Evolutionary conservation across 2,888 invertebrate species (phyloP).

Genomic region (Sphaerophoria taeniata): DNA sequence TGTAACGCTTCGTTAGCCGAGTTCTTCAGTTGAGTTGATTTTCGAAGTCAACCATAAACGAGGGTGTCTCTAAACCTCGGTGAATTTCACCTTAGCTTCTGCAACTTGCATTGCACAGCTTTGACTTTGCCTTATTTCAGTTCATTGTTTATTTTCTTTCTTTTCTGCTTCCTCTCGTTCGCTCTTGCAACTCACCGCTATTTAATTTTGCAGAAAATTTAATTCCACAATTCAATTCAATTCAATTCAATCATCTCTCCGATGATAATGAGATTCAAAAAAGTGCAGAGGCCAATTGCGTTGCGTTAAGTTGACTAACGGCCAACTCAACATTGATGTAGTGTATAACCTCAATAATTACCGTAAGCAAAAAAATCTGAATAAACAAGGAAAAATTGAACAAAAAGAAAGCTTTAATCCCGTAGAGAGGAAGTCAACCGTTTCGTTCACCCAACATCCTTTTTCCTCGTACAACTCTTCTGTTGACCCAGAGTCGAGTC

Average conservation of each 20-base stretch:
- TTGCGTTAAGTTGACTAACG: conserved; percentile 43
- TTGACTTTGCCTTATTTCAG: background rate
- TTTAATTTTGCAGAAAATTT: conserved; percentile 69
- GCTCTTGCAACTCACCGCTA: conserved; percentile 42
- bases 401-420: background rate
- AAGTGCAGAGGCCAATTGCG: conserved; percentile 65
- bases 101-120: conserved; percentile 1
- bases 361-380: conserved; percentile 46
- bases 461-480: background rate
- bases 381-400: conserved; percentile 11
- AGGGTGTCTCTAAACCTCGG: no score
- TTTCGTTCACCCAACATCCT: conserved; percentile 2
- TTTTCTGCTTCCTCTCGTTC: conserved; percentile 5
- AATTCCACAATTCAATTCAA: conserved; percentile 70
- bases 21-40: no score
- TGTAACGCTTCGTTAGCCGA: no score
- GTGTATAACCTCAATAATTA: conserved; percentile 25
- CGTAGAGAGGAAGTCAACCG: background rate
- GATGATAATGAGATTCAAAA: conserved; percentile 65
- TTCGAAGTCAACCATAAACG: no score
- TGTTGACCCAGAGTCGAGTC: conserved; percentile 52
- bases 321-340: conserved; percentile 17
- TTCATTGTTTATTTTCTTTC: conserved; percentile 4
- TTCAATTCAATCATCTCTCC: conserved; percentile 68
- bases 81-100: conserved; percentile 8